Base-by-base conservation (phyloP, 2,797 vertebrate species). In the Linurgus olivaceus region DNA sequence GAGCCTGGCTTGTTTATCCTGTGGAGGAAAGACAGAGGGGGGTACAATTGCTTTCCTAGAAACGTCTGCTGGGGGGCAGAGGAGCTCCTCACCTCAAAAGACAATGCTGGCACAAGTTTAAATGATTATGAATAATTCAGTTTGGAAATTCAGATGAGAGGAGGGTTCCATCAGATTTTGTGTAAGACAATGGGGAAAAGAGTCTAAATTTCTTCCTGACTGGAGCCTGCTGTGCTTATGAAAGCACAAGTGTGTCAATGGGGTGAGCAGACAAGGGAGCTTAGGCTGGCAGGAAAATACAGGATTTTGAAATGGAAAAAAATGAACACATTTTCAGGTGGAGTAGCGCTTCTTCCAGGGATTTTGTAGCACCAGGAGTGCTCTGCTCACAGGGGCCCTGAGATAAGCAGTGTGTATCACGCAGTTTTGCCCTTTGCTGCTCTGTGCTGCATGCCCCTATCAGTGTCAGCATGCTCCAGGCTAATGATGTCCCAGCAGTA, bases 81-180 rank as follows among this genome's bases (percentile, higher is more conserved):
- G 15, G 7, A 74, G 23, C 9, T 83, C 33, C 45, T 90, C 42
- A 54, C 35, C 85, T 91, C 73, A 55, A 78, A 96, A 94, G 50
- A 84, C 88, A 93, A 78, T 76, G 73, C 66, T 86, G 88, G 85
- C 82, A 86, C 47, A 37, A 54, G 17, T 82, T 55, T 77, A 81
- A 94, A 81, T n/a, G 47, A 6, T 44, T 72, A 40, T 59, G 70
- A 93, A 51, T 81, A 83, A 86, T 54, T 89, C 76, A 68, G 23
- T 86, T 70, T 83, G 62, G 66, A 78, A 94, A 91, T 20, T 47
- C 1, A 2, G 42, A 57, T 54, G 3, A 91, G 57, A 75, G 14
- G 25, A 44, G 68, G 40, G 31, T 61, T 62, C 77, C 44, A 66
- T 28, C 29, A 68, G 16, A 63, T 88, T 96, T 91, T 40, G 61